Evolutionary conservation across 2,888 invertebrate genomes (phyloP).

Genomic region (Lochmaea crataegi): DNA sequence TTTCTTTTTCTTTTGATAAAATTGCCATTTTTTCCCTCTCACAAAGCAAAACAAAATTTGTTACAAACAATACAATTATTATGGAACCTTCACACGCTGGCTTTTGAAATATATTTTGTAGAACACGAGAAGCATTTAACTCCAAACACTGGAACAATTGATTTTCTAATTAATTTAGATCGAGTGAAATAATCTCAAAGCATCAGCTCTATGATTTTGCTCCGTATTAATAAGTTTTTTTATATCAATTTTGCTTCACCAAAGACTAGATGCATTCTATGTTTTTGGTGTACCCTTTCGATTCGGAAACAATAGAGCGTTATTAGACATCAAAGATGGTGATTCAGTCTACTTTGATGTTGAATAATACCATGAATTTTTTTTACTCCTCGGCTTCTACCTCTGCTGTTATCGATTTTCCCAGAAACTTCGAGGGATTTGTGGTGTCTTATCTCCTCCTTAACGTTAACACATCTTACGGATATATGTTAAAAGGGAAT

Average conservation of each 20-base stretch:
- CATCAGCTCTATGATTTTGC: conserved; percentile 7
- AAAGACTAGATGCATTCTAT: conserved; percentile 27
- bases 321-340: conserved; percentile 42
- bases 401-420: conserved; percentile 31
- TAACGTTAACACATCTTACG: background rate
- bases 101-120: too few relatives aligned
- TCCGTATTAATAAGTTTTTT: conserved; percentile 23
- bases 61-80: too few relatives aligned
- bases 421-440: conserved; percentile 28
- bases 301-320: conserved; percentile 41
- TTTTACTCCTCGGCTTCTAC: conserved; percentile 24
- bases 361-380: conserved; percentile 39
- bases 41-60: too few relatives aligned
- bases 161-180: background rate
- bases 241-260: conserved; percentile 25
- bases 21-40: too few relatives aligned
- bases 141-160: too few relatives aligned
- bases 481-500: background rate
- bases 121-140: too few relatives aligned
- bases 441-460: conserved; percentile 15
- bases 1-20: too few relatives aligned
- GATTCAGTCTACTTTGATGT: conserved; percentile 43
- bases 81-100: too few relatives aligned
- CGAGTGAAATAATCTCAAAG: background rate
- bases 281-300: conserved; percentile 36